These are phyloP conservation scores for Aphidius gifuensis DNA, from an alignment of 1,140 invertebrate genomes.

Conservation along the genomic window DNA sequence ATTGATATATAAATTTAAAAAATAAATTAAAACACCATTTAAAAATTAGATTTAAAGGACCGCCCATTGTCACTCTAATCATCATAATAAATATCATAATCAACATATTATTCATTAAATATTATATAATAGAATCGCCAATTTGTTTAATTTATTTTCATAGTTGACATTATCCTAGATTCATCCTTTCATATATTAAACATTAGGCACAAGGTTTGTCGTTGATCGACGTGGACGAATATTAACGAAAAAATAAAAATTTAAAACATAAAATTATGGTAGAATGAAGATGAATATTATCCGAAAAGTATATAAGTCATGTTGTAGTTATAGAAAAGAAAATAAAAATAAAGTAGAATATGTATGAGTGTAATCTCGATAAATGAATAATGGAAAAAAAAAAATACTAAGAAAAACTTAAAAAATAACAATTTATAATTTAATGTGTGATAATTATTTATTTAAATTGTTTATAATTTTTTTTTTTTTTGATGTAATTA, in stretches of 20 bases:
- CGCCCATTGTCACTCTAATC: background rate
- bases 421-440: no score
- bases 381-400: no score
- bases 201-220: slow-evolving; percentile 19
- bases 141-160: slow-evolving; percentile 4
- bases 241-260: slow-evolving; percentile 7
- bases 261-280: slow-evolving; percentile 2
- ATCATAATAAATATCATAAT: slow-evolving; percentile 5
- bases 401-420: no score
- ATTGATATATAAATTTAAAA: no score
- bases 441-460: no score
- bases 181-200: slow-evolving; percentile 1
- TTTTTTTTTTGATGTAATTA: no score
- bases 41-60: no score
- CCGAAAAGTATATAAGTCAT: background rate
- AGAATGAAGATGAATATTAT: background rate
- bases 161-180: slow-evolving; percentile 11
- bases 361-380: no score
- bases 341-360: no score
- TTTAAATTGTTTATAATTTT: no score
- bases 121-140: no score
- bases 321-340: slow-evolving; percentile 8
- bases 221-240: slow-evolving; percentile 25
- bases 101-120: background rate
- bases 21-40: no score